Percentiles rank a stretch among this genome's conserved stretches.
These are phyloP conservation scores for Tapirus indicus DNA, from an alignment of 2,797 vertebrate species.

Conservation along the genomic window DNA sequence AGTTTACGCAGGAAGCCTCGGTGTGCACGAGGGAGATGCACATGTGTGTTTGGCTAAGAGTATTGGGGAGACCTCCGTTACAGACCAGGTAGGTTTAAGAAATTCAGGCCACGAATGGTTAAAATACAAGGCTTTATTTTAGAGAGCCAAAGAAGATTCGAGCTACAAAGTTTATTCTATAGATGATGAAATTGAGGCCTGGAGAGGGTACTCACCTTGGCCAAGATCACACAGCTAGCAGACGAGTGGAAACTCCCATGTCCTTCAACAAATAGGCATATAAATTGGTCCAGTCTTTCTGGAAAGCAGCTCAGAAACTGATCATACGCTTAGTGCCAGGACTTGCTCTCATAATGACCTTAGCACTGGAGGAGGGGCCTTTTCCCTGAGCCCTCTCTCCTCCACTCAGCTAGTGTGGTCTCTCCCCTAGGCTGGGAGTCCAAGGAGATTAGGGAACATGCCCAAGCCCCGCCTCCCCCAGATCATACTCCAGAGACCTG, in stretches of 20 bases:
- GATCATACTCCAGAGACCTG: neutral
- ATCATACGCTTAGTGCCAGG: neutral
- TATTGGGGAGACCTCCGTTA: neutral
- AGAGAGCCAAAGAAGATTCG: neutral
- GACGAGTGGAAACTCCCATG: fast-evolving
- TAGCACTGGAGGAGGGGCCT: neutral
- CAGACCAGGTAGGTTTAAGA: neutral
- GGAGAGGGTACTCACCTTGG: neutral
- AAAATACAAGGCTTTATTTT: neutral
- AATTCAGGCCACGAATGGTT: neutral
- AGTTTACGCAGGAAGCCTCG: neutral
- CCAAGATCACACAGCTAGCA: neutral
- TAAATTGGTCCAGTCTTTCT: neutral
- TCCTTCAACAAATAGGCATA: neutral
- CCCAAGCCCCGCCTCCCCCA: neutral
- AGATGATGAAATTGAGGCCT: neutral
- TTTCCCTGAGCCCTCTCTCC: no score
- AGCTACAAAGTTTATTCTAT: neutral
- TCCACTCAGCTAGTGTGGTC: neutral
- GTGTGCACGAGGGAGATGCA: fast-evolving
- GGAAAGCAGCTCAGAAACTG: neutral
- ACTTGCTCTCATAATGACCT: neutral
- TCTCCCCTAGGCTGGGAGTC: neutral
- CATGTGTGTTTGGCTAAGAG: fast-evolving
- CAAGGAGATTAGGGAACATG: neutral